phyloP scores from a whole-genome alignment of 2,797 vertebrate species.

The Protonibea diacanthus region DNA sequence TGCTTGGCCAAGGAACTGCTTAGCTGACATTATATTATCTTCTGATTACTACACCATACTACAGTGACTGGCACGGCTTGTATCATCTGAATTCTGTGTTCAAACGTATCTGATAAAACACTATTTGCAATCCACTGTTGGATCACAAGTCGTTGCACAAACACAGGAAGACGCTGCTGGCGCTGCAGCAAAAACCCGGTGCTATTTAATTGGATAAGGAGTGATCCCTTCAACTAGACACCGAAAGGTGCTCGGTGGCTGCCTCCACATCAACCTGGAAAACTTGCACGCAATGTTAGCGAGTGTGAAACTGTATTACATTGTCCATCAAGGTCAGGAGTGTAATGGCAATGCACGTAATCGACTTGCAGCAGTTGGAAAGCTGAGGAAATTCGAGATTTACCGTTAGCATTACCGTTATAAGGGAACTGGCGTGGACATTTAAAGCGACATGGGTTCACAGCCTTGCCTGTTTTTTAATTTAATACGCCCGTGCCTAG shows the following conservation, averaged over 20 bases:
- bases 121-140: constrained; percentile 24
- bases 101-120: constrained; percentile 13
- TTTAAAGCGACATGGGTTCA: constrained; percentile 15
- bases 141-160: constrained; percentile 51
- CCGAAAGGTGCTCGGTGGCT: constrained; percentile 76
- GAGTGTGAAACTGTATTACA: constrained; percentile 22
- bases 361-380: constrained; percentile 26
- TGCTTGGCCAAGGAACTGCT: constrained; percentile 11
- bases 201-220: constrained; percentile 82
- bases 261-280: constrained; percentile 50
- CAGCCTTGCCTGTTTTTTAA: neutral
- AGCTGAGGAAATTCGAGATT: constrained; percentile 17
- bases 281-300: constrained; percentile 32
- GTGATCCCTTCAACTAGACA: constrained; percentile 80
- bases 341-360: constrained; percentile 6
- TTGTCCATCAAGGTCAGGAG: constrained; percentile 42
- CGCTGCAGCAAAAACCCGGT: constrained; percentile 68
- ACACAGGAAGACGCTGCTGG: constrained; percentile 53
- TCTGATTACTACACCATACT: constrained; percentile 23
- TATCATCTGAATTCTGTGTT: neutral
- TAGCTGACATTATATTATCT: constrained; percentile 47
- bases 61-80: constrained; percentile 10
- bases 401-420: constrained; percentile 4
- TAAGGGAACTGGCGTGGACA: neutral
- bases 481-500: neutral